Base-by-base conservation (phyloP, 1,140 invertebrate genomes). In the Nephila pilipes region DNA sequence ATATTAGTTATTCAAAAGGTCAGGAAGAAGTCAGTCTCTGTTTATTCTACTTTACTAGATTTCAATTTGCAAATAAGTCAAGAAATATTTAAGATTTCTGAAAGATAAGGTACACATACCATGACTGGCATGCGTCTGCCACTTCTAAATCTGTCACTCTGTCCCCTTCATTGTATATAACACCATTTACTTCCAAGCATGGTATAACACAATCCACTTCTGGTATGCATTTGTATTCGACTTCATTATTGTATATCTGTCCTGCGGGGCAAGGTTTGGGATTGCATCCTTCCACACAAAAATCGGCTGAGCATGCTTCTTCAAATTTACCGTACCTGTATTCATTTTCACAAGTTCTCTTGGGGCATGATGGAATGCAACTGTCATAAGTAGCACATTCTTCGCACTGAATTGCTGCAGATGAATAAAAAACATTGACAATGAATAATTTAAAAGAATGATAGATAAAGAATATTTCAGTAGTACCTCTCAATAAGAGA, bases 351-450 rank as follows among this genome's bases (percentile, higher is more conserved):
- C 98, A 99, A 0, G 97, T 98, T 95, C 97, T 97, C 2, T 96
- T 95, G 0, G 98, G 97, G 95, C 98, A 99, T 1, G 97, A 96
- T 0, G 97, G 97, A 8, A 98, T 96, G 94, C 98, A 98, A 4
- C 98, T 96, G 85, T 97, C 97, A 95, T 98, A 99, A 14, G 96
- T 96, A 2, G 97, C 96, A 94, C 97, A 98, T 94, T 97, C 97
- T 95, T 98, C 97, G 95, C 98, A 99, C 95, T 99, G 98, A 95
- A 99, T 97, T 1, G 98, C 97, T 98, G 95, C 94, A 94, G 92
- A 94, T 92, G 63, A 46, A 69, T 58, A 80, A 4, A 54, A 46
- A 46, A 46, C 12, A 10, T 46, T 46, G 46, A 46, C 2, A 10
- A 10, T 46, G 46, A 4, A 46, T 46, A 46, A 4, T 46, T 46